phyloP scores from a whole-genome alignment of 2,888 invertebrate species.

The Philereme vetulata region DNA sequence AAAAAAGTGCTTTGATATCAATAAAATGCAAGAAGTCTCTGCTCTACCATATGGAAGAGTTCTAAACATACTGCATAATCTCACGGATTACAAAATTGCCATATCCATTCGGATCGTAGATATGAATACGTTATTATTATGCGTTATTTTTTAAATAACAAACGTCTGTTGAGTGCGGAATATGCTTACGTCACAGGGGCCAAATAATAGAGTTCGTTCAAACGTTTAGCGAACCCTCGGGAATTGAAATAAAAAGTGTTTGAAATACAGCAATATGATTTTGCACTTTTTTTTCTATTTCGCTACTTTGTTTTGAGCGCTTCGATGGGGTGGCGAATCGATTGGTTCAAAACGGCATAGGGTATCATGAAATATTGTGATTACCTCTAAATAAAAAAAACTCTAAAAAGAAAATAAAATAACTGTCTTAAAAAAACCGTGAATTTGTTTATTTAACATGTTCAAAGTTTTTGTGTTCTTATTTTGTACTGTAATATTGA shows the following conservation, averaged over 20 bases:
- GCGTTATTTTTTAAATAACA: slow-evolving; percentile 81
- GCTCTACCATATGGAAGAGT: slow-evolving; percentile 15
- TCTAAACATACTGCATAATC: slow-evolving; percentile 25
- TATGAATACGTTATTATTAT: slow-evolving; percentile 82
- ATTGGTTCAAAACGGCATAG: slow-evolving; percentile 50
- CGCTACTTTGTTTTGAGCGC: slow-evolving; percentile 69
- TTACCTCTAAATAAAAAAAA: too few species aligned
- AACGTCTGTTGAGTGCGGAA: slow-evolving; percentile 73
- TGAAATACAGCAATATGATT: slow-evolving; percentile 83
- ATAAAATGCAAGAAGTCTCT: background rate
- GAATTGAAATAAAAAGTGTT: slow-evolving; percentile 81
- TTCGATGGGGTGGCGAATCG: slow-evolving; percentile 62
- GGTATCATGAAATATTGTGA: slow-evolving; percentile 36
- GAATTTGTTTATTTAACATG: too few species aligned
- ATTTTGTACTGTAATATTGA: too few species aligned
- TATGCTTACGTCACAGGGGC: slow-evolving; percentile 80
- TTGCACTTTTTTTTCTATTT: slow-evolving; percentile 74
- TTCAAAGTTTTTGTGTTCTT: too few species aligned
- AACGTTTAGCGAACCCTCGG: slow-evolving; percentile 82
- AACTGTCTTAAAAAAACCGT: too few species aligned
- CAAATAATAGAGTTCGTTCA: slow-evolving; percentile 80
- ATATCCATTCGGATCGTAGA: slow-evolving; percentile 78
- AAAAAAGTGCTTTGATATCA: too few species aligned
- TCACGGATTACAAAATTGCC: slow-evolving; percentile 34
- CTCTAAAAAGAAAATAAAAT: too few species aligned